Conservation (phyloP, 2,113 vertebrate species). For the Planiliza haematocheilus region DNA sequence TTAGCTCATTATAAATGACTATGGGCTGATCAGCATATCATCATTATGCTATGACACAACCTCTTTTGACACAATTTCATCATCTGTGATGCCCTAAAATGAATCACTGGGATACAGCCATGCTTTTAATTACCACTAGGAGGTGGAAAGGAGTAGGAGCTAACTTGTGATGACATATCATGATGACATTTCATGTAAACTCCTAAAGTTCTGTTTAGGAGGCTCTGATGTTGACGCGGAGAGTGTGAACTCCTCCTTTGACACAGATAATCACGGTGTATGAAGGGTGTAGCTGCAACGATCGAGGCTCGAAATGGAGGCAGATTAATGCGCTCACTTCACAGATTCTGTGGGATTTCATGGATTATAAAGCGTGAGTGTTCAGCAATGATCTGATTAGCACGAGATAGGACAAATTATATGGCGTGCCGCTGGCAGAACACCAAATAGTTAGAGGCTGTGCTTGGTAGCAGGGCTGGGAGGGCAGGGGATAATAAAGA, state of each 20-base stretch:
- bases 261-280: neutral
- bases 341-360: constrained; percentile 46
- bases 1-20: neutral
- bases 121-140: constrained; percentile 23
- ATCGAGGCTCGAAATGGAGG: constrained; percentile 6
- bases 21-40: neutral
- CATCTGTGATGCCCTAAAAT: neutral
- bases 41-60: neutral
- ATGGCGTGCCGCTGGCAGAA: constrained; percentile 28
- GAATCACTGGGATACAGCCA: neutral
- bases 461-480: neutral
- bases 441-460: constrained; percentile 32
- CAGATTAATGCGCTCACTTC: constrained; percentile 49
- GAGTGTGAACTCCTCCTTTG: neutral
- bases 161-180: neutral
- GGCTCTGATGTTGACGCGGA: constrained; percentile 6
- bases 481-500: constrained; percentile 34
- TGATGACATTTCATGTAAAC: neutral
- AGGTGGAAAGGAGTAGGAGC: constrained; percentile 2
- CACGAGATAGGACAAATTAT: constrained; percentile 46
- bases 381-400: constrained; percentile 64
- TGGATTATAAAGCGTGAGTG: constrained; percentile 44
- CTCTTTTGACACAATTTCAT: neutral
- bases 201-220: constrained; percentile 3
- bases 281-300: neutral